A percentile compares a stretch with the other conserved stretches of the same genome.
These are phyloP conservation scores for Atta cephalotes DNA, from an alignment of 1,140 invertebrate genomes.

Conservation along the genomic window DNA sequence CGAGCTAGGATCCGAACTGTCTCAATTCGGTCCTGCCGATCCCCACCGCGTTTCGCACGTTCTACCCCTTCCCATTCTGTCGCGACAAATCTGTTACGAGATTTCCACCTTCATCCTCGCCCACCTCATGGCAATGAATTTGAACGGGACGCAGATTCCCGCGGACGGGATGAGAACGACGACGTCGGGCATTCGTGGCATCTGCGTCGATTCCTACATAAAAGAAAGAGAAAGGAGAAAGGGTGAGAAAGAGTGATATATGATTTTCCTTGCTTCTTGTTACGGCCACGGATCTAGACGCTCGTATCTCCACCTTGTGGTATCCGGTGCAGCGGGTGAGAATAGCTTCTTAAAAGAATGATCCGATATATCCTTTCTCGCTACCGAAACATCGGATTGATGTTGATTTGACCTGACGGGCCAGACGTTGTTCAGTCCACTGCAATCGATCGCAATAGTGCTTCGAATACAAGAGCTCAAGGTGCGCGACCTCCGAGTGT, in stretches of 20 bases:
- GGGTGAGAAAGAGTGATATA: not conserved
- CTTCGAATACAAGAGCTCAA: conserved; percentile 3
- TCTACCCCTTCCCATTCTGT: not conserved
- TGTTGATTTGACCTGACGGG: not conserved
- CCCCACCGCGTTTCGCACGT: not conserved
- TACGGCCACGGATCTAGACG: not conserved
- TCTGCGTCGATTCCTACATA: conserved; percentile 4
- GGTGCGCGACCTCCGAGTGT: not conserved
- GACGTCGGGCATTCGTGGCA: conserved; percentile 1
- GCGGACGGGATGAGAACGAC: conserved; percentile 36
- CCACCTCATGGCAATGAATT: conserved; percentile 57
- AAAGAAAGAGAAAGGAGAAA: not conserved
- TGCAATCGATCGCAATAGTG: conserved; percentile 32
- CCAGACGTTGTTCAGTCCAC: not conserved
- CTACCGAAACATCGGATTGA: not conserved
- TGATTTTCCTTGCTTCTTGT: not conserved
- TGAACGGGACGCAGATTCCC: conserved; percentile 55
- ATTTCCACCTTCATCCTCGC: conserved; percentile 54
- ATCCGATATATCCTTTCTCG: not conserved
- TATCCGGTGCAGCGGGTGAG: not conserved
- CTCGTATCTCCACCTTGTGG: not conserved
- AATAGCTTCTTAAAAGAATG: not conserved
- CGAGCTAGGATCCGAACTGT: not conserved
- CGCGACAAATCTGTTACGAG: conserved; percentile 55
- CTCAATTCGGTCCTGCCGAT: conserved; percentile 41